Evolutionary conservation across 2,113 vertebrate genomes (phyloP).

Genomic region (Anolis carolinensis): DNA sequence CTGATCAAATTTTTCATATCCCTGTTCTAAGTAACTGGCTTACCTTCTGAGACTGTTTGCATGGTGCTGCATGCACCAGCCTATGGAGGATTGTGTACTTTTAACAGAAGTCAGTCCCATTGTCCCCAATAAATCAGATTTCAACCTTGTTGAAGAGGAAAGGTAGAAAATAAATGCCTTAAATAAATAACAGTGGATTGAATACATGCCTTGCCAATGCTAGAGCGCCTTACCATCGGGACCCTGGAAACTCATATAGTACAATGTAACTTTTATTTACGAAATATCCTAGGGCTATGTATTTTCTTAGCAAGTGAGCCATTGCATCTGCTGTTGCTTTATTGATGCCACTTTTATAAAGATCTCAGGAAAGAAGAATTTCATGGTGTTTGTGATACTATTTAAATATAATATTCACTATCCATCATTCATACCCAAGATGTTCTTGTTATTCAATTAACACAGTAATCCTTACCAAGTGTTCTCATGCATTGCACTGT

Average conservation of each 20-base stretch:
- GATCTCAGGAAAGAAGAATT: neutral
- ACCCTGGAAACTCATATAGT: neutral
- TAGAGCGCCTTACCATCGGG: neutral
- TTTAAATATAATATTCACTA: neutral
- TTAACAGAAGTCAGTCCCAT: neutral
- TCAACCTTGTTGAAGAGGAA: neutral
- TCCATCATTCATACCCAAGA: neutral
- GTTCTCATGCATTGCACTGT: neutral
- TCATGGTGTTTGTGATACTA: neutral
- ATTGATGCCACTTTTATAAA: neutral
- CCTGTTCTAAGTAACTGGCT: neutral
- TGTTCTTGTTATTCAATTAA: neutral
- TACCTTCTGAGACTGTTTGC: neutral
- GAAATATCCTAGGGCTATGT: neutral
- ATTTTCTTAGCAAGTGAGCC: neutral
- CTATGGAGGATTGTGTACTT: neutral
- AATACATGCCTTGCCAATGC: neutral
- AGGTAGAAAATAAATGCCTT: constrained; percentile 11
- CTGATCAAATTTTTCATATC: no score
- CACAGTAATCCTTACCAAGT: neutral
- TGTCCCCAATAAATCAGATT: neutral
- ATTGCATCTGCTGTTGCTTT: neutral
- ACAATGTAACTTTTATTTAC: constrained; percentile 17
- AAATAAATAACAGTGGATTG: constrained; percentile 2
- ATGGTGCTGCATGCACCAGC: neutral